These are phyloP conservation scores for Drosophila imparisetae DNA, from an alignment of 2,888 invertebrate species.

Conservation along the genomic window DNA sequence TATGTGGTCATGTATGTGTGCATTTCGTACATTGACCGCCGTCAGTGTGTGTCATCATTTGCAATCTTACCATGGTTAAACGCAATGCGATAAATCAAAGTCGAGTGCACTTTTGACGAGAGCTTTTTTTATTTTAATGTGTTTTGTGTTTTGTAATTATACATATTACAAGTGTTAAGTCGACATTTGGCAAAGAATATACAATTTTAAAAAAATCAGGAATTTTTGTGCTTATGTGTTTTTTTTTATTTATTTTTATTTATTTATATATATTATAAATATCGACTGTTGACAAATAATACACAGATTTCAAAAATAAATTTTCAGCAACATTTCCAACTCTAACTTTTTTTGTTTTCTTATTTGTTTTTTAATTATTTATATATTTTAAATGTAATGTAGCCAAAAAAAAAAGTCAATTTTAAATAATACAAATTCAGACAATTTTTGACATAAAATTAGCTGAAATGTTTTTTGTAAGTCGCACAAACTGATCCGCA, in stretches of 20 bases:
- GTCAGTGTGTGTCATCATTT: conserved; percentile 19
- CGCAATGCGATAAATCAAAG: not conserved
- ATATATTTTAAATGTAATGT: not conserved
- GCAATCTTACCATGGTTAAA: conserved; percentile 6
- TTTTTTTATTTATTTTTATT: not conserved
- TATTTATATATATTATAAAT: too few species aligned
- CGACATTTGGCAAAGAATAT: not conserved
- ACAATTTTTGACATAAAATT: too few species aligned
- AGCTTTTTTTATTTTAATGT: not conserved
- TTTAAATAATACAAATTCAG: too few species aligned
- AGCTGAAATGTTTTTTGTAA: too few species aligned
- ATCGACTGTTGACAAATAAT: too few species aligned
- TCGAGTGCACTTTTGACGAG: not conserved
- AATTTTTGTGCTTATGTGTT: not conserved
- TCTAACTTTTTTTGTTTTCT: not conserved
- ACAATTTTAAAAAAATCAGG: not conserved
- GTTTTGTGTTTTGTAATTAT: not conserved
- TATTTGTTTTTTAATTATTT: not conserved
- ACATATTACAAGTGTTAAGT: not conserved
- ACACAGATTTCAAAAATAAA: not conserved
- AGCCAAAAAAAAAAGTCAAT: too few species aligned
- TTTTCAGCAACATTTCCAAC: not conserved
- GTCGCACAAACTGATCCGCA: too few species aligned
- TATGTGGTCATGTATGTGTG: not conserved
- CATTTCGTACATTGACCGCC: conserved; percentile 41